Percentiles rank a stretch among this genome's conserved stretches.
phyloP scores from a whole-genome alignment of 1,140 invertebrate species.

The fruit fly (Drosophila melanogaster) region Release_6_plus_ISO1_MT NT_037436.4:20198001-20198500 shows the following conservation, averaged over 20 bases:
- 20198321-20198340: slow-evolving; percentile 1
- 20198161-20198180: slow-evolving; percentile 28
- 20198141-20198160: slow-evolving; percentile 26
- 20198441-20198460: too few species aligned
- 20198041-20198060: slow-evolving; percentile 28
- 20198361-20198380: not conserved
- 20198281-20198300: slow-evolving; percentile 35
- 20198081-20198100: slow-evolving; percentile 24
- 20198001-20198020: not conserved
- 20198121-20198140: slow-evolving; percentile 14
- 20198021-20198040: slow-evolving; percentile 28
- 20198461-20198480: too few species aligned
- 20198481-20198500: too few species aligned
- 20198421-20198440: not conserved
- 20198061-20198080: slow-evolving; percentile 16
- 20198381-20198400: too few species aligned
- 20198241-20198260: slow-evolving; percentile 48
- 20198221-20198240: slow-evolving; percentile 25
- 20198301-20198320: not conserved
- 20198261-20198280: slow-evolving; percentile 42
- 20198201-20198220: slow-evolving; percentile 38
- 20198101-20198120: slow-evolving; percentile 9
- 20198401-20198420: not conserved
- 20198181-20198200: slow-evolving; percentile 40
- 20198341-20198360: not conserved